Conservation (phyloP, 2,888 invertebrate genomes). For the Leucania comma region DNA sequence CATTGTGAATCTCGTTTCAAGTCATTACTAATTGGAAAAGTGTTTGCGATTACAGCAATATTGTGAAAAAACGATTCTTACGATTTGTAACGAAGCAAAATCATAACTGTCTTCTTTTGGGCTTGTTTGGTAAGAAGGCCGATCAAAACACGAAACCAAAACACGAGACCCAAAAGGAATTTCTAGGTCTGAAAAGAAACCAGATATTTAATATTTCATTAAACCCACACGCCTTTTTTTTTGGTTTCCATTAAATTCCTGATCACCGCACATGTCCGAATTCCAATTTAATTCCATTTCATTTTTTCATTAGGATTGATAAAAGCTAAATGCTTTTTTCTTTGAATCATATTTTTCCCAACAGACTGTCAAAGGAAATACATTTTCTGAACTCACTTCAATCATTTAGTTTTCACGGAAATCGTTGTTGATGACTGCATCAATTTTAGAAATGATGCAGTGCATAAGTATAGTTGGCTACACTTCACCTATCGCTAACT, state of each 20-base stretch:
- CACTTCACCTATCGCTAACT: neutral
- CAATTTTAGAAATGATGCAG: too few relatives aligned
- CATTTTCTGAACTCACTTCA: neutral
- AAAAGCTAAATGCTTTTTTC: neutral
- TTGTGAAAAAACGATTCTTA: slow-evolving; percentile 3
- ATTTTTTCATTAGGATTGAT: neutral
- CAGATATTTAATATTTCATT: neutral
- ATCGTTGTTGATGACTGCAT: neutral
- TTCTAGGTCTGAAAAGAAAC: neutral
- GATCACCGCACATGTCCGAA: neutral
- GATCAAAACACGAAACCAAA: neutral
- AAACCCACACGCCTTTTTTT: neutral
- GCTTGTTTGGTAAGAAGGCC: neutral
- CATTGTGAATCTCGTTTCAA: slow-evolving; percentile 41
- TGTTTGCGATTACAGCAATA: slow-evolving; percentile 24
- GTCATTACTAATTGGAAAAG: slow-evolving; percentile 31
- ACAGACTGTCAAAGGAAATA: neutral
- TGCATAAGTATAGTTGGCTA: too few relatives aligned
- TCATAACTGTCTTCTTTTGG: neutral
- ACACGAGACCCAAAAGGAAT: neutral
- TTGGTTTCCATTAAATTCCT: neutral
- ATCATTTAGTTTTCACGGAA: neutral
- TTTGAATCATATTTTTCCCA: neutral
- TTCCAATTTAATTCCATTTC: neutral
- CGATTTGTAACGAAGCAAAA: neutral